Conservation (phyloP, 2,888 invertebrate genomes). For the Saturnia pavonia region DNA sequence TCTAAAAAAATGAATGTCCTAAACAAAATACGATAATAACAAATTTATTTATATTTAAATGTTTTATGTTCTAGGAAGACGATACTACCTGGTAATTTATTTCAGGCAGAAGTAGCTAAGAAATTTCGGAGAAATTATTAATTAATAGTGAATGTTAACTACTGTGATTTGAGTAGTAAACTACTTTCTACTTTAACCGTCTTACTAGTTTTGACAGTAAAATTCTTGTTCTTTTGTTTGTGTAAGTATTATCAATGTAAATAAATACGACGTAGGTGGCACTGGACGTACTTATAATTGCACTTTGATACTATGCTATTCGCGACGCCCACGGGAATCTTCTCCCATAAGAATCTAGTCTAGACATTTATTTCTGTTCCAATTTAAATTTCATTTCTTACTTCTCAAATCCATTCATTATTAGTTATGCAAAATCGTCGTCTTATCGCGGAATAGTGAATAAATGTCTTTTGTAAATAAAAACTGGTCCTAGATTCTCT, state of each 20-base stretch:
- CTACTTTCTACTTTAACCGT: too few relatives aligned
- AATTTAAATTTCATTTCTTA: neutral
- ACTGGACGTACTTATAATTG: neutral
- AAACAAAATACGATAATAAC: too few relatives aligned
- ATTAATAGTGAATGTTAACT: too few relatives aligned
- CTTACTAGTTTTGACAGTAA: too few relatives aligned
- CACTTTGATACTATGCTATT: neutral
- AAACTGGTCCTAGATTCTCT: neutral
- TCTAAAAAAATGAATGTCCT: too few relatives aligned
- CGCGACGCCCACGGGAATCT: neutral
- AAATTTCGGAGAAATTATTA: too few relatives aligned
- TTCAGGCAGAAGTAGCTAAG: too few relatives aligned
- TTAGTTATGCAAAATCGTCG: neutral
- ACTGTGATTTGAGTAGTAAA: too few relatives aligned
- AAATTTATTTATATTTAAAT: too few relatives aligned
- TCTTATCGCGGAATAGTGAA: neutral
- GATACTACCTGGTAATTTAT: too few relatives aligned
- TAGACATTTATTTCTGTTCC: conserved; percentile 1
- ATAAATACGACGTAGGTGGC: neutral
- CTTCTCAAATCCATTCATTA: neutral
- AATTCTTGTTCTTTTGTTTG: neutral
- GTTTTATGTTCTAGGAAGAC: too few relatives aligned
- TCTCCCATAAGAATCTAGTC: neutral
- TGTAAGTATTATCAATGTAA: neutral
- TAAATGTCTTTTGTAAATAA: neutral